phyloP scores from a whole-genome alignment of 2,113 vertebrate species.

The Ailurus styani region DNA sequence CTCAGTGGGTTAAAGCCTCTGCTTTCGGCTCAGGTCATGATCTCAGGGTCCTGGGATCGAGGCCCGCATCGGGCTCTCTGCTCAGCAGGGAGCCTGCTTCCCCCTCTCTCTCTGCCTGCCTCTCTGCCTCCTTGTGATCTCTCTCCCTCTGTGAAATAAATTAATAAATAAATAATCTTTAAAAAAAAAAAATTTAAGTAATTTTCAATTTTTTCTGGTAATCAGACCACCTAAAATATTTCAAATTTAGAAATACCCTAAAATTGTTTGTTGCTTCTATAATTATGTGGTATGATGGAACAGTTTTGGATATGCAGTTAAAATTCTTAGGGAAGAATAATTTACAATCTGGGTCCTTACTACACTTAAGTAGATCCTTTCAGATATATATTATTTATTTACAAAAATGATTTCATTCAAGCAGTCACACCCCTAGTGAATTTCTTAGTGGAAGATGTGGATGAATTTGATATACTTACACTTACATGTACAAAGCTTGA shows the following conservation, averaged over 20 bases:
- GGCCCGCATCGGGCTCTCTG: too few species aligned
- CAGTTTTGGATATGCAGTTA: background rate
- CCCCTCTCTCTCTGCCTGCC: too few species aligned
- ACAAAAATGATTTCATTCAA: background rate
- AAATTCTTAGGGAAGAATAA: background rate
- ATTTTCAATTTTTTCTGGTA: background rate
- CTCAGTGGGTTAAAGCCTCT: too few species aligned
- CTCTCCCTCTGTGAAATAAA: too few species aligned
- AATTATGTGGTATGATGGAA: background rate
- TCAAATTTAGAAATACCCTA: background rate
- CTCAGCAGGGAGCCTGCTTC: too few species aligned
- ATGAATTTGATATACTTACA: conserved; percentile 12
- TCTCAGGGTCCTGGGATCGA: too few species aligned
- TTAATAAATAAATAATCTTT: too few species aligned
- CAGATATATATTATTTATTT: background rate
- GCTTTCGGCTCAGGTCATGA: too few species aligned
- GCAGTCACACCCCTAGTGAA: background rate
- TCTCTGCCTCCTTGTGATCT: too few species aligned
- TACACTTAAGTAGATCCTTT: background rate
- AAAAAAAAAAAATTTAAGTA: background rate
- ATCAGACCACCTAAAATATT: background rate
- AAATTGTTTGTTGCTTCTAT: background rate
- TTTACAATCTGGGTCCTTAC: background rate
- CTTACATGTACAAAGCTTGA: conserved; percentile 89
- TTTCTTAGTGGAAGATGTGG: background rate